phyloP scores from a whole-genome alignment of 2,113 vertebrate species.

The Callipepla squamata region DNA sequence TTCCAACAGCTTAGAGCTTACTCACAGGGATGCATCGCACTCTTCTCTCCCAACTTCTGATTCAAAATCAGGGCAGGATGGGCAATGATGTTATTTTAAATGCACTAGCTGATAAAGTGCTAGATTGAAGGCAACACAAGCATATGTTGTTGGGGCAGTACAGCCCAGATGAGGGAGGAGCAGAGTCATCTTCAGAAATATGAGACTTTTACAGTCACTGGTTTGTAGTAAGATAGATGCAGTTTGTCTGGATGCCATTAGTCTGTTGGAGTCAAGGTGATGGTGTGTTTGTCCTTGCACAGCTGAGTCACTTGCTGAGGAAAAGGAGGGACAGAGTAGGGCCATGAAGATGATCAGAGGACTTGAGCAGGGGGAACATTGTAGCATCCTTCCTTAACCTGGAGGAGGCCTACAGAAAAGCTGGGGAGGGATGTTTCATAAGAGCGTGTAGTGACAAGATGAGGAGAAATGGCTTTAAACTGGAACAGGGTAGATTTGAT shows the following conservation, averaged over 20 bases:
- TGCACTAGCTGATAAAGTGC: background rate
- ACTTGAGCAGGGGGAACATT: too few species aligned
- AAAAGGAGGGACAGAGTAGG: background rate
- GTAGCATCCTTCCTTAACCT: too few species aligned
- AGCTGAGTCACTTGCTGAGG: background rate
- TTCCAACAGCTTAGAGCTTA: background rate
- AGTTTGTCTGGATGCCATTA: background rate
- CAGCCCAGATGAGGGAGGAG: background rate
- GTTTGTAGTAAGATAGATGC: background rate
- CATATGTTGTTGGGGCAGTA: background rate
- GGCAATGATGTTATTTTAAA: background rate
- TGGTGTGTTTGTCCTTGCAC: background rate
- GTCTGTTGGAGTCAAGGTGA: background rate
- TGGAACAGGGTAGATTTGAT: too few species aligned
- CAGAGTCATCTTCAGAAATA: background rate
- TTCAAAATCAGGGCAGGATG: background rate
- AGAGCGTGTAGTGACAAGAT: too few species aligned
- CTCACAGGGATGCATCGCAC: background rate
- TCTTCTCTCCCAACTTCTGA: background rate
- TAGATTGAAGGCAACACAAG: background rate
- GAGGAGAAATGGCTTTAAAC: too few species aligned
- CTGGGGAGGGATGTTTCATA: too few species aligned
- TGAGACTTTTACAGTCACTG: background rate
- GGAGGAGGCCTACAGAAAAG: too few species aligned
- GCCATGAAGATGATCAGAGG: too few species aligned